These are phyloP conservation scores for Drosophila pandora DNA, from an alignment of 1,140 invertebrate genomes.

Conservation along the genomic window DNA sequence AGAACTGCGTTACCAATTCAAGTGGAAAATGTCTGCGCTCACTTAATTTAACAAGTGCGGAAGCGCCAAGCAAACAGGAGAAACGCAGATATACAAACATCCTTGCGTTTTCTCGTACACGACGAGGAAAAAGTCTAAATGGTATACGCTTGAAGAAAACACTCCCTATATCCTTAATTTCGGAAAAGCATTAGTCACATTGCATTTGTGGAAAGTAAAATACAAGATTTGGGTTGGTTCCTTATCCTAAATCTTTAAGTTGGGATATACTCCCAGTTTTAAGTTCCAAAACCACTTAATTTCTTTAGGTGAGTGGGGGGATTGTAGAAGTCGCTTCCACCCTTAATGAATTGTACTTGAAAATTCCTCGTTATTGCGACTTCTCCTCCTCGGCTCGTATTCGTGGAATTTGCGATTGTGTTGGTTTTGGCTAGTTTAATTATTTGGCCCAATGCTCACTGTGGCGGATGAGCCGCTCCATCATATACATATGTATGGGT, in stretches of 20 bases:
- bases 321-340: background rate
- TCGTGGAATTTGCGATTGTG: background rate
- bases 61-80: constrained; percentile 35
- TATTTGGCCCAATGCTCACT: constrained; percentile 61
- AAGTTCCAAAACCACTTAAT: background rate
- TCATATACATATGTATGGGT: background rate
- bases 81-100: constrained; percentile 1
- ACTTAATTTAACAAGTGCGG: constrained; percentile 53
- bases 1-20: constrained; percentile 64
- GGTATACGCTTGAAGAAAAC: background rate
- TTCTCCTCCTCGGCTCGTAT: background rate
- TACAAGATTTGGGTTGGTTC: too few relatives aligned
- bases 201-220: too few relatives aligned
- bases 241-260: background rate
- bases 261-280: background rate
- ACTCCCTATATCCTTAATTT: background rate
- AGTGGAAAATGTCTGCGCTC: constrained; percentile 61
- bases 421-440: constrained; percentile 46
- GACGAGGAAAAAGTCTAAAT: background rate
- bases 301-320: background rate
- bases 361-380: constrained; percentile 46
- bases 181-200: too few relatives aligned
- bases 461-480: constrained; percentile 47
- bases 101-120: background rate
- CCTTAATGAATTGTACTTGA: constrained; percentile 16